Percentiles rank a stretch among this genome's conserved stretches.
Evolutionary conservation across 2,113 vertebrate genomes (phyloP).

Genomic region (Tupaia chinensis): DNA sequence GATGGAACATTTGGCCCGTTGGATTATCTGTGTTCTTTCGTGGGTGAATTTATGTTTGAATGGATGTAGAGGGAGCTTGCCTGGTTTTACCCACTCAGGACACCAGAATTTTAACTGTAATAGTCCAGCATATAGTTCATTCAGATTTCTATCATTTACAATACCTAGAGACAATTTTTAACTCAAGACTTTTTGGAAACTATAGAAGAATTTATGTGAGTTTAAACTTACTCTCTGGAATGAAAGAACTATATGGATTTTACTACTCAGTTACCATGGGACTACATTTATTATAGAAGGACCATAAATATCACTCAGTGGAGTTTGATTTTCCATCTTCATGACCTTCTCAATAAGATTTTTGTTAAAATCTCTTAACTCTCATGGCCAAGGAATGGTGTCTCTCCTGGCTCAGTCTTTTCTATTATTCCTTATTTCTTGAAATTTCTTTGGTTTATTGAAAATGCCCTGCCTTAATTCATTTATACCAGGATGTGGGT

Average conservation of each 20-base stretch:
- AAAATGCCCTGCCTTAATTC: background rate
- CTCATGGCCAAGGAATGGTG: background rate
- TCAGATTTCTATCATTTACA: slow-evolving; percentile 24
- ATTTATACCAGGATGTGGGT: background rate
- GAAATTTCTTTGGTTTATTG: background rate
- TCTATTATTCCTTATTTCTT: background rate
- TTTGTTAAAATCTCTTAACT: background rate
- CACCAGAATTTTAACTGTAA: background rate
- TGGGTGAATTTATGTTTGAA: background rate
- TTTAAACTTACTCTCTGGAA: slow-evolving; percentile 9
- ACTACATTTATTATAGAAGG: slow-evolving; percentile 29
- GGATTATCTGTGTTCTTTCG: background rate
- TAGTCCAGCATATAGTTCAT: background rate
- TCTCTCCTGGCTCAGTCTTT: background rate
- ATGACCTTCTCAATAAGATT: background rate
- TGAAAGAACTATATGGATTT: background rate
- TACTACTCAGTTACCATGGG: background rate
- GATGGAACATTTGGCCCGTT: background rate
- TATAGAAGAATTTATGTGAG: background rate
- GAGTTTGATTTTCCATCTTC: background rate
- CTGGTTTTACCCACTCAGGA: background rate
- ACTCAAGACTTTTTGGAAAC: background rate
- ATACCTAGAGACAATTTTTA: slow-evolving; percentile 14
- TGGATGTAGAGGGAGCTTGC: background rate
- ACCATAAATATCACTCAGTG: background rate